Evolutionary conservation across 2,797 vertebrate species (phyloP), one percentile per base, ranked within the genome.

Genomic region (Amazonetta brasiliensis): DNA sequence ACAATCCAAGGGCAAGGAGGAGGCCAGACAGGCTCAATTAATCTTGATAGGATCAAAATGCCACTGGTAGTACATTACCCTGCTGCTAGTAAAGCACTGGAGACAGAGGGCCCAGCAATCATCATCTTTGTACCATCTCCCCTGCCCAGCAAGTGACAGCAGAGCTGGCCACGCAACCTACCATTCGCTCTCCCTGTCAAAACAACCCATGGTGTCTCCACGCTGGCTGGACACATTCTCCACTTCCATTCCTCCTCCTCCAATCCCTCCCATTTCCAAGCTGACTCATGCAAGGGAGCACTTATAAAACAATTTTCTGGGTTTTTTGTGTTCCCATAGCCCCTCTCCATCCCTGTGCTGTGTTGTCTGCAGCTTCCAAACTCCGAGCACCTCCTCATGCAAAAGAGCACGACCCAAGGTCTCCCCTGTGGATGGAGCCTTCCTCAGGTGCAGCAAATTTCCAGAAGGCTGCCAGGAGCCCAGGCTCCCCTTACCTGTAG

Each of bases 401-500:
- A 71, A 74, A 89, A 41, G 33, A 87, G 33, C 44, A 18, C 0
- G 3, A 44, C n/a, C 56, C 30, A 37, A 55, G 55, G 66, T 31
- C 52, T 69, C n/a, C 11, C 44, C 7, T 18, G 31, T 14, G 50
- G 41, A 31, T 33, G 37, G 22, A 68, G 44, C 23, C 55, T 89
- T 60, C 46, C 52, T 67, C 62, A 54, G 58, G 33, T 20, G 39
- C 33, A 89, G 39, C 19, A 48, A 13, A 75, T 7, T 48, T 67
- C 62, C 60, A 74, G 71, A 48, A 59, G 23, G n/a, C 50, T 31
- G 23, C 1, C 1, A 68, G 50, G 43, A 44, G 31, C 11, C 16
- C 17, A 67, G 48, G 43, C 63, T 75, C 8, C 16, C 58, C 98
- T 95, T 92, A 99, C 99, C 98, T 99, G 98, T 99, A 99, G 92